Evolutionary conservation across 35 echinoderm and acorn worm species (phyloP).

Genomic region (Ophiothrix spiculata): DNA sequence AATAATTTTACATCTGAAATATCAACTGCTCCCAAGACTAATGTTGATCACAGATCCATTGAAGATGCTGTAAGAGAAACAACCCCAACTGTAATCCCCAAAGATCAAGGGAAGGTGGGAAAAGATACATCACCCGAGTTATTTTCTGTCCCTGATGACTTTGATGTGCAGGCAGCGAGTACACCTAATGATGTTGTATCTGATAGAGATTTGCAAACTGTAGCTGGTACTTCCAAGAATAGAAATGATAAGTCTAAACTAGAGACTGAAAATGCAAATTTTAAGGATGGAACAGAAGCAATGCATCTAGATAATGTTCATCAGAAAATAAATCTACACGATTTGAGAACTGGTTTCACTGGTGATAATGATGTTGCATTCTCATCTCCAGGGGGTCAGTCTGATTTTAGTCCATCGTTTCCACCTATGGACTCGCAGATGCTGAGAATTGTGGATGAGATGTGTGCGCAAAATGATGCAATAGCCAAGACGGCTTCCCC

Average conservation of each 20-base stretch:
- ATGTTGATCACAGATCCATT: neutral
- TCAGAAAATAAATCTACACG: no score
- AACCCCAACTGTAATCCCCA: neutral
- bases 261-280: no score
- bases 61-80: neutral
- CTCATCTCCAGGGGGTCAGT: neutral
- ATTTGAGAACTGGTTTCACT: no score
- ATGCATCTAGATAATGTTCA: no score
- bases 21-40: no score
- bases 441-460: slow-evolving; percentile 55
- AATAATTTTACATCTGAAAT: no score
- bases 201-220: neutral
- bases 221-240: neutral
- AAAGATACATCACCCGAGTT: slow-evolving; percentile 25
- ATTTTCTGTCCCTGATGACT: slow-evolving; percentile 12
- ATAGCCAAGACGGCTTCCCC: slow-evolving; percentile 71
- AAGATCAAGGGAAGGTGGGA: neutral
- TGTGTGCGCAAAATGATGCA: slow-evolving; percentile 53
- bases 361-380: neutral
- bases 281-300: no score
- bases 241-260: no score
- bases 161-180: neutral
- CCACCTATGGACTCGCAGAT: slow-evolving; percentile 69
- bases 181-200: neutral
- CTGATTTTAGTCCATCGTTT: slow-evolving; percentile 36